Conservation (phyloP, 2,888 invertebrate genomes). For the Melikaiella ostensackeni region DNA sequence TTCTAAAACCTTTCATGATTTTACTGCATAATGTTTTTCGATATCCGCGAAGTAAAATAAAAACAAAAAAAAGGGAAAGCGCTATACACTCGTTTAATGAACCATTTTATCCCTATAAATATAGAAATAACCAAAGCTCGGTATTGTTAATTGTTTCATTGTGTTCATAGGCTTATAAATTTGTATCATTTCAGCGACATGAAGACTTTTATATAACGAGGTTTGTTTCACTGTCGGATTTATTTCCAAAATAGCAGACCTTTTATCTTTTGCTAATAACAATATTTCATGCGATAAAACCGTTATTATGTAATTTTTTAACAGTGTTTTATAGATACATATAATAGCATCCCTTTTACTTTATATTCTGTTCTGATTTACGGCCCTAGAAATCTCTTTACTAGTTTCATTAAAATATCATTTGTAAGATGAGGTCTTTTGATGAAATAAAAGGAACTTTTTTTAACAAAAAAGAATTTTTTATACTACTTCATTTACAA, state of each 20-base stretch:
- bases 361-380: too few species aligned
- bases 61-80: too few species aligned
- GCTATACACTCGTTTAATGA: too few species aligned
- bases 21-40: too few species aligned
- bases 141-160: slow-evolving; percentile 10
- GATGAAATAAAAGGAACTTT: not conserved
- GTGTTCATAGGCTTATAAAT: slow-evolving; percentile 7
- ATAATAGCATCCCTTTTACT: too few species aligned
- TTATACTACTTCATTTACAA: not conserved
- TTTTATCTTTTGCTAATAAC: not conserved
- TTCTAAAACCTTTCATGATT: too few species aligned
- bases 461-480: not conserved
- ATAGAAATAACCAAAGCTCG: not conserved
- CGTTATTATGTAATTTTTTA: too few species aligned
- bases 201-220: slow-evolving; percentile 16
- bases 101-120: not conserved
- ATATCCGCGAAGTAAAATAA: too few species aligned
- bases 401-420: too few species aligned
- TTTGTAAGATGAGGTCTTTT: too few species aligned
- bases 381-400: too few species aligned
- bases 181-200: not conserved
- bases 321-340: too few species aligned
- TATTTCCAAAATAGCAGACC: not conserved
- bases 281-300: not conserved
- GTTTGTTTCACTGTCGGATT: not conserved